Conservation (phyloP, 2,888 invertebrate species). For the Diarsia mendica region DNA sequence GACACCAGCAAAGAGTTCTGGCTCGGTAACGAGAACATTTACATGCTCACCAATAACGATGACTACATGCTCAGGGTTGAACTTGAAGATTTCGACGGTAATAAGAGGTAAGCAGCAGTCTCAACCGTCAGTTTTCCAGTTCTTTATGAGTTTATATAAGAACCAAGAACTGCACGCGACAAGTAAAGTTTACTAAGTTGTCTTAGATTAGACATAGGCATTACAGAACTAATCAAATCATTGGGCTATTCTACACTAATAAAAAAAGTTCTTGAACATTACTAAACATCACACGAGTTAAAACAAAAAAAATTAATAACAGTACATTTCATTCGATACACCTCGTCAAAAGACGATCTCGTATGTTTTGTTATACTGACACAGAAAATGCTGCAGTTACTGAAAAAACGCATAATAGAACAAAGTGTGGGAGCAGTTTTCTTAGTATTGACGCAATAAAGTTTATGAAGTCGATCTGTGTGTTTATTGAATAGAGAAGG, state of each 20-base stretch:
- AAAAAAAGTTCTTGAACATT: neutral
- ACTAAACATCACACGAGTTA: neutral
- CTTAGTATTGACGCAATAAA: no score
- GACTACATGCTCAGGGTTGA: constrained; percentile 96
- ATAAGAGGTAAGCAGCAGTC: constrained; percentile 92
- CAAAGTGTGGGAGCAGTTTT: neutral
- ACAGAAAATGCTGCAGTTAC: neutral
- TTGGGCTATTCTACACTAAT: no score
- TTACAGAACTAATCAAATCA: neutral
- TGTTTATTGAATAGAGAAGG: neutral
- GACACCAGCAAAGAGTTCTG: constrained; percentile 97
- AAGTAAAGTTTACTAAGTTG: neutral
- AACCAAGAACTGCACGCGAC: neutral
- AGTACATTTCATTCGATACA: neutral
- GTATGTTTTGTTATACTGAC: neutral
- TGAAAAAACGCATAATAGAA: neutral
- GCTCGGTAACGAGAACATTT: constrained; percentile 98
- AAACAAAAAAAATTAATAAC: neutral
- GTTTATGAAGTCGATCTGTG: no score
- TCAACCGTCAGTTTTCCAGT: neutral
- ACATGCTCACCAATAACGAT: constrained; percentile 97
- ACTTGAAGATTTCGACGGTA: constrained; percentile 97
- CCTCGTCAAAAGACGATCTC: neutral
- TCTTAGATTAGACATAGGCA: neutral
- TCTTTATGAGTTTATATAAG: neutral